These are phyloP conservation scores for Sipha maydis DNA, from an alignment of 2,888 invertebrate species.

Conservation along the genomic window DNA sequence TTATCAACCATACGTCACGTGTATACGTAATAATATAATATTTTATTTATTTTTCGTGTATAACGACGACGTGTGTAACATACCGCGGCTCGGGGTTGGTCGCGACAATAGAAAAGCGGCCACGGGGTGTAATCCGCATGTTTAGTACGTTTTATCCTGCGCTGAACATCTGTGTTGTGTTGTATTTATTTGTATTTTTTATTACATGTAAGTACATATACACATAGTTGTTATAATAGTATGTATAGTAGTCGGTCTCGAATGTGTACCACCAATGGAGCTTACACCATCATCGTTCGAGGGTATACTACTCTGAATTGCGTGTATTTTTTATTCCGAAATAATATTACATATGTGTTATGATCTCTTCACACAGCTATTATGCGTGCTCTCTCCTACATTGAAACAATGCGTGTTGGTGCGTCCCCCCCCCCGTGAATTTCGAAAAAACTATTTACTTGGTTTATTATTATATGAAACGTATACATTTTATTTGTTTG, in stretches of 20 bases:
- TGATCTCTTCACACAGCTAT: background rate
- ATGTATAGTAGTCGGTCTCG: background rate
- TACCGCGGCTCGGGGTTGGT: background rate
- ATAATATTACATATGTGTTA: background rate
- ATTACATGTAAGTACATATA: background rate
- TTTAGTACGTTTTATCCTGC: background rate
- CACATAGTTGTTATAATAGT: background rate
- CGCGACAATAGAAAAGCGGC: conserved; percentile 10
- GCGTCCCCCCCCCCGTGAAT: too few relatives aligned
- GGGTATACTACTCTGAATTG: background rate
- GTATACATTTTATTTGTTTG: background rate
- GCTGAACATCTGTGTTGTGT: conserved; percentile 46
- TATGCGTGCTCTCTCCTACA: too few relatives aligned
- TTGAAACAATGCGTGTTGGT: background rate
- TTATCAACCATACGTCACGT: background rate
- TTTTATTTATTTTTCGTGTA: too few relatives aligned
- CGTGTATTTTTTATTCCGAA: background rate
- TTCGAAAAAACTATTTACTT: background rate
- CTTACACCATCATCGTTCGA: background rate
- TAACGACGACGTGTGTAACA: too few relatives aligned
- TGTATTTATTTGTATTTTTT: background rate
- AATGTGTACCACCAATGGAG: too few relatives aligned
- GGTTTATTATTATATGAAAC: background rate
- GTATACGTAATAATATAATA: background rate
- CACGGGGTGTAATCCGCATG: conserved; percentile 15